phyloP scores from a whole-genome alignment of 2,888 invertebrate genomes.

The Willowsia nigromaculata region DNA sequence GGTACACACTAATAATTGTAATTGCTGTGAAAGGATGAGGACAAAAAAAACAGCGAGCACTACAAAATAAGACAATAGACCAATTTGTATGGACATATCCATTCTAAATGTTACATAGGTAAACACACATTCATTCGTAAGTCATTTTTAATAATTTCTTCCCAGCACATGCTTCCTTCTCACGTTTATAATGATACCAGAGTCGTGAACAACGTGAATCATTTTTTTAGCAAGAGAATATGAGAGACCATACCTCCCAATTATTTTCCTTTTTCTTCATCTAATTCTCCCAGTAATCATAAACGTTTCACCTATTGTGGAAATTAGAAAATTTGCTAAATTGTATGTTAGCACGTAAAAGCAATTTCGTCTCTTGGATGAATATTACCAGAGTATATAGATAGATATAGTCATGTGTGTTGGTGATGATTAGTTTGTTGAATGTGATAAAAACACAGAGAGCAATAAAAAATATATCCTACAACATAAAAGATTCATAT shows the following conservation, averaged over 20 bases:
- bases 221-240: neutral
- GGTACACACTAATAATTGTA: too few relatives aligned
- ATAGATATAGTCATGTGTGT: too few relatives aligned
- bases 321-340: constrained; percentile 32
- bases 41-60: neutral
- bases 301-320: neutral
- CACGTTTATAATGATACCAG: constrained; percentile 9
- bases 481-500: neutral
- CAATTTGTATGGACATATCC: neutral
- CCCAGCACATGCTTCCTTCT: neutral
- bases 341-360: constrained; percentile 31
- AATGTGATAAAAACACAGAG: neutral
- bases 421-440: too few relatives aligned
- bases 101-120: neutral
- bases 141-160: neutral
- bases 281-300: neutral
- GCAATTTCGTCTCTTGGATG: neutral
- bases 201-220: neutral
- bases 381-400: too few relatives aligned
- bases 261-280: constrained; percentile 1
- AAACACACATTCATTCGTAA: neutral
- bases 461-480: constrained; percentile 4
- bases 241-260: neutral
- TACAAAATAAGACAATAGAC: constrained; percentile 2
- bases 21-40: too few relatives aligned